Evolutionary conservation across 1,140 invertebrate species (phyloP), one percentile per base, ranked within the genome.

Genomic region (Mercenaria mercenaria): DNA sequence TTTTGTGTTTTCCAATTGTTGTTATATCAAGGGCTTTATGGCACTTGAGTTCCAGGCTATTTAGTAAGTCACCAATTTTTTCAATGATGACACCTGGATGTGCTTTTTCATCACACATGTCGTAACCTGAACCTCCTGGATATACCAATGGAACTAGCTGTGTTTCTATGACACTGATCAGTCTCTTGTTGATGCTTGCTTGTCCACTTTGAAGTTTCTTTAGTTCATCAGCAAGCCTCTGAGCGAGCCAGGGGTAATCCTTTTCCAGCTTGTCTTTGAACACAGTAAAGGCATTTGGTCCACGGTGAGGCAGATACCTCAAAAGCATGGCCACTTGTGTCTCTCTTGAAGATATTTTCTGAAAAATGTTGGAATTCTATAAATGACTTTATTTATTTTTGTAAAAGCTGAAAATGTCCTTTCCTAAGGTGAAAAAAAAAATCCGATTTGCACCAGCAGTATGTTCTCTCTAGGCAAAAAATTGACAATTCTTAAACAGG

Each of bases 201-300:
- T 89, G 88, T 0, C 79, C 79, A 50, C 88, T 89, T 47, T 89
- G 88, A 82, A 83, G 79, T 77, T 89, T 89, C n/a, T 50, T 43
- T 20, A 83, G 67, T 77, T 89, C 88, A 39, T 89, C 88, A 11
- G 23, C 47, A 39, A 89, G 69, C 43, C 82, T 89, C 69, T 89
- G 18, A 10, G 80, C 43, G 0, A 89, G 67, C 88, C 88, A 89
- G 6, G 50, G 56, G 37, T 89, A 89, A 37, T 89, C 88, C 56
- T 84, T 74, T n/a, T 84, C 52, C 11, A 89, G 80, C 26, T 89
- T 89, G 43, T 89, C 72, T 59, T 84, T 81, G 52, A 89, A 89
- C 43, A 89, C 39, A 10, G 80, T 76, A 41, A 89, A 89, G 2
- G 88, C 88, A 50, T 82, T 76, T 43, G 88, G 88, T 39, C 88